phyloP scores from a whole-genome alignment of 2,113 vertebrate species.

The Vicugna pacos region DNA sequence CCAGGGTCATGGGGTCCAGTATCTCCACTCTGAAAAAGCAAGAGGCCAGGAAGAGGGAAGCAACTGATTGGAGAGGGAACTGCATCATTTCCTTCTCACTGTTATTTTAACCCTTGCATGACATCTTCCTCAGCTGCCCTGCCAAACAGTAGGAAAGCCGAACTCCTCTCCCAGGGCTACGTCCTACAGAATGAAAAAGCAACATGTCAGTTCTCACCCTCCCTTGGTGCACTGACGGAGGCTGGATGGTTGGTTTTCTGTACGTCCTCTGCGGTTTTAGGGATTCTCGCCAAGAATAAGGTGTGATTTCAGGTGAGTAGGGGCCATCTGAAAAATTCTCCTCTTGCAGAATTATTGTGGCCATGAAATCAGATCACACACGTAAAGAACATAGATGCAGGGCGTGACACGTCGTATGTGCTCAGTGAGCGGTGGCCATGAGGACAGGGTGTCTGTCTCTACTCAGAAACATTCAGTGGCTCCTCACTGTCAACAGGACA shows the following conservation, averaged over 20 bases:
- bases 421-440: not conserved
- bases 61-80: not conserved
- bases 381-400: not conserved
- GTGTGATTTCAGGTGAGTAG: not conserved
- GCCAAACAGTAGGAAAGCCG: not conserved
- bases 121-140: not conserved
- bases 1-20: not conserved
- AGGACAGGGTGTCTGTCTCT: not conserved
- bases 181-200: not conserved
- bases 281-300: not conserved
- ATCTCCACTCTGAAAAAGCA: not conserved
- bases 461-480: not conserved
- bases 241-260: not conserved
- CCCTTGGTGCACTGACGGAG: rapidly evolving
- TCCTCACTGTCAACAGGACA: not conserved
- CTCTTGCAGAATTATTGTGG: not conserved
- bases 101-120: not conserved
- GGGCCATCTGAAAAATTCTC: not conserved
- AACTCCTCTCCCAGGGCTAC: not conserved
- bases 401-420: not conserved
- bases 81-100: constrained; percentile 38
- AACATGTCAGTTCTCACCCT: not conserved
- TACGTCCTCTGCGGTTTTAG: not conserved
- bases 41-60: not conserved
- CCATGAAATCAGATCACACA: not conserved